These are phyloP conservation scores for Spialia ferax DNA, from an alignment of 2,888 invertebrate genomes.

Conservation along the genomic window DNA sequence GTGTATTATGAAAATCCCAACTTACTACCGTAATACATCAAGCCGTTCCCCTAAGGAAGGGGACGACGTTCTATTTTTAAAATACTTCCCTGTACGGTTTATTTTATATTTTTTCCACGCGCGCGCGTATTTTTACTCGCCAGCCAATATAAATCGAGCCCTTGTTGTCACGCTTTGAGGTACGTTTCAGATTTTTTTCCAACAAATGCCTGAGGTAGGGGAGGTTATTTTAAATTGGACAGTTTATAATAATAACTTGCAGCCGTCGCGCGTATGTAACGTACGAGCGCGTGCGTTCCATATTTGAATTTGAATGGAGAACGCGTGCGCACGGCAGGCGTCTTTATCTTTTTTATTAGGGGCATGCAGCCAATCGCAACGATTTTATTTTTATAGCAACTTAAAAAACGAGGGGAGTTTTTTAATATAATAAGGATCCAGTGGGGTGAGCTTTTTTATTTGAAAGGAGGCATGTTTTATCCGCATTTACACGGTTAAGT, in stretches of 20 bases:
- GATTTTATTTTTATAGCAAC: slow-evolving; percentile 55
- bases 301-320: slow-evolving; percentile 77
- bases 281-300: slow-evolving; percentile 75
- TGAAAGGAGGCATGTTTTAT: slow-evolving; percentile 59
- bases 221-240: slow-evolving; percentile 65
- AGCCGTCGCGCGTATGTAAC: slow-evolving; percentile 70
- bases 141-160: slow-evolving; percentile 57
- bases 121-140: slow-evolving; percentile 72
- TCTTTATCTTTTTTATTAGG: slow-evolving; percentile 81
- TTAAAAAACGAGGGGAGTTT: slow-evolving; percentile 79
- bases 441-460: slow-evolving; percentile 59
- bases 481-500: background rate
- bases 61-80: slow-evolving; percentile 81
- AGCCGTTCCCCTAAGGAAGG: slow-evolving; percentile 77
- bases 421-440: slow-evolving; percentile 57
- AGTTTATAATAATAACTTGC: slow-evolving; percentile 76
- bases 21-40: slow-evolving; percentile 84
- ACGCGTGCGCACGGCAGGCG: slow-evolving; percentile 75
- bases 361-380: slow-evolving; percentile 71
- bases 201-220: slow-evolving; percentile 42
- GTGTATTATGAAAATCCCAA: slow-evolving; percentile 85
- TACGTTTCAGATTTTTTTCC: slow-evolving; percentile 32
- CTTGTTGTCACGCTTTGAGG: slow-evolving; percentile 37
- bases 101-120: slow-evolving; percentile 82
- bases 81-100: slow-evolving; percentile 78